A percentile compares a stretch with the other conserved stretches of the same genome.
Conservation (phyloP, 2,888 invertebrate species). For the Ceriagrion tenellum region DNA sequence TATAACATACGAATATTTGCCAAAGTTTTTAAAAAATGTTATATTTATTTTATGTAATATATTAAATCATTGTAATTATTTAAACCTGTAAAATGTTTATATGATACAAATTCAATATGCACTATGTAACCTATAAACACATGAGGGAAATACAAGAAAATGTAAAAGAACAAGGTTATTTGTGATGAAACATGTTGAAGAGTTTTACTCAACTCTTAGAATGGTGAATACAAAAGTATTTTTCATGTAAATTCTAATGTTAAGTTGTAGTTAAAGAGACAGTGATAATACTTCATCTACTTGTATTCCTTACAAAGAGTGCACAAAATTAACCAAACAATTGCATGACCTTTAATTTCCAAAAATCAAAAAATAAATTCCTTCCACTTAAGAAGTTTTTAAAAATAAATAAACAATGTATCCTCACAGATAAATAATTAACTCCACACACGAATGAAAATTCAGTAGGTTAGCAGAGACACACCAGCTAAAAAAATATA, state of each 20-base stretch:
- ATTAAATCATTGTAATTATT: slow-evolving; percentile 47
- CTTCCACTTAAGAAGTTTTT: background rate
- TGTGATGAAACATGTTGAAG: slow-evolving; percentile 44
- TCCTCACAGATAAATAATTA: slow-evolving; percentile 32
- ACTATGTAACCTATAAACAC: slow-evolving; percentile 29
- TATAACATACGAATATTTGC: background rate
- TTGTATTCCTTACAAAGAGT: background rate
- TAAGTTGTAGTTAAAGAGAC: slow-evolving; percentile 26
- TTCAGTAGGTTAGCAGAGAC: slow-evolving; percentile 41
- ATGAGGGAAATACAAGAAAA: slow-evolving; percentile 15
- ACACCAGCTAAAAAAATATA: background rate
- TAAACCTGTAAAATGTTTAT: slow-evolving; percentile 38
- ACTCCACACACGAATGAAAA: slow-evolving; percentile 47
- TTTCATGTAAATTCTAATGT: slow-evolving; percentile 10
- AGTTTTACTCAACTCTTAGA: slow-evolving; percentile 37
- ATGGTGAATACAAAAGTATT: slow-evolving; percentile 49
- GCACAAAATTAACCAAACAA: slow-evolving; percentile 55
- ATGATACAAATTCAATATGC: slow-evolving; percentile 36
- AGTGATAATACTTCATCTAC: slow-evolving; percentile 44
- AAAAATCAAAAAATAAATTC: background rate
- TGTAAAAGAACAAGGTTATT: slow-evolving; percentile 35
- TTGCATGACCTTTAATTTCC: background rate
- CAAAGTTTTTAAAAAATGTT: slow-evolving; percentile 23
- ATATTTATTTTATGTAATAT: slow-evolving; percentile 24
- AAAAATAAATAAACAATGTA: slow-evolving; percentile 12